Conservation (phyloP, 2,797 vertebrate species). For the Protosalanx chinensis region DNA sequence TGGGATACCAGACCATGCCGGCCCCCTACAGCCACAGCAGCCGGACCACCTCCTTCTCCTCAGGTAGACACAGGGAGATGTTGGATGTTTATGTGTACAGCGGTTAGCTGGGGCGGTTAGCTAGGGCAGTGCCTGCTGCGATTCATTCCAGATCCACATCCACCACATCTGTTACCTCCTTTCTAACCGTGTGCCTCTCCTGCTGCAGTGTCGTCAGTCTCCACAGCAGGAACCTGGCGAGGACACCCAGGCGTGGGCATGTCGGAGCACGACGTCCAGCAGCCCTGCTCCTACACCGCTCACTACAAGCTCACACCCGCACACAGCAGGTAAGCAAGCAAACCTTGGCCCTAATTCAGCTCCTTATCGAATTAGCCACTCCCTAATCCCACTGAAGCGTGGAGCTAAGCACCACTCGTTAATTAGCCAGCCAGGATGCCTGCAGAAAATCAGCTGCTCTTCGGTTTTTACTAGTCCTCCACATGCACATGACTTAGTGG, state of each 20-base stretch:
- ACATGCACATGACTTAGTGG: conserved; percentile 6
- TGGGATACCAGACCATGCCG: conserved; percentile 80
- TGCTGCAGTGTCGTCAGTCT: conserved; percentile 74
- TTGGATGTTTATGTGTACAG: conserved; percentile 22
- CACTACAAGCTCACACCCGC: conserved; percentile 76
- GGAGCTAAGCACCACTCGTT: conserved; percentile 48
- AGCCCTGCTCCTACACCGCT: conserved; percentile 77
- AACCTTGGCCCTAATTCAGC: conserved; percentile 40
- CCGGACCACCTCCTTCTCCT: conserved; percentile 78
- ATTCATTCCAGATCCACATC: not conserved
- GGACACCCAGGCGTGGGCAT: conserved; percentile 72
- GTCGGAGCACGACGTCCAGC: conserved; percentile 77
- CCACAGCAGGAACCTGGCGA: conserved; percentile 81
- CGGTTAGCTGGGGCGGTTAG: no score
- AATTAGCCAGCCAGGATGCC: conserved; percentile 44
- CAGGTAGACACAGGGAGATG: conserved; percentile 69
- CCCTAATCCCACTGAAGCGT: conserved; percentile 58
- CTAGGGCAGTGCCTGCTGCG: not conserved
- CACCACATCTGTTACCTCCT: not conserved
- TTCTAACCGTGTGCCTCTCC: conserved; percentile 5
- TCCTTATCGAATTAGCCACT: conserved; percentile 59
- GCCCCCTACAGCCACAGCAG: conserved; percentile 77
- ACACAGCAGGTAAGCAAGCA: conserved; percentile 84
- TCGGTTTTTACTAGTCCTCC: conserved; percentile 26
- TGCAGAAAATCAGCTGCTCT: conserved; percentile 29